These are phyloP conservation scores for Andrena camellia DNA, from an alignment of 2,888 invertebrate species.

Conservation along the genomic window DNA sequence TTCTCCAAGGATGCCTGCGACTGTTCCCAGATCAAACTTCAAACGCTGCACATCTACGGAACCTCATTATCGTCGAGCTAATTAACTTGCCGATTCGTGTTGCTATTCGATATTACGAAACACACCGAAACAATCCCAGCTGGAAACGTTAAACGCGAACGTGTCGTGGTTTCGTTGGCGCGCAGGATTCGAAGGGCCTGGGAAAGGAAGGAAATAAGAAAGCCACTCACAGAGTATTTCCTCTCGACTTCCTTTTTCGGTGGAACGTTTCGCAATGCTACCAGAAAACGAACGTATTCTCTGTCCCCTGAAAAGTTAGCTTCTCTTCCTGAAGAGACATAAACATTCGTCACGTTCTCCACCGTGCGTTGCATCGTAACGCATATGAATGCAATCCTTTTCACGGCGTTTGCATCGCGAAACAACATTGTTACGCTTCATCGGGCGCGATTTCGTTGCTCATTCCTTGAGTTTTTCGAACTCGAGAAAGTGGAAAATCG, in stretches of 20 bases:
- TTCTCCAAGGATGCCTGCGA: not conserved
- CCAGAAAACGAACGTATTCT: constrained; percentile 31
- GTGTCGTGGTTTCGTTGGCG: not conserved
- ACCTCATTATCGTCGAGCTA: constrained; percentile 3
- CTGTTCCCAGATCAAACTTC: not conserved
- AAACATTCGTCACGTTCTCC: constrained; percentile 50
- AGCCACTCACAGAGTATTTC: not conserved
- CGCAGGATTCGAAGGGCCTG: not conserved
- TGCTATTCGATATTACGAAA: not conserved
- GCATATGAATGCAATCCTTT: constrained; percentile 47
- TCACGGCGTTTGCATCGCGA: constrained; percentile 38
- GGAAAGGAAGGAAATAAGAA: not conserved
- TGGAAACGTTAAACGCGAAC: not conserved
- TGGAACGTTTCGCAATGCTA: constrained; percentile 12
- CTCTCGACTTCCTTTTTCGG: not conserved
- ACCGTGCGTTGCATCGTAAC: constrained; percentile 39
- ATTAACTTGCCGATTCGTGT: not conserved
- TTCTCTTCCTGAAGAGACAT: not conserved
- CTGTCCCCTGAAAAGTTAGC: constrained; percentile 17
- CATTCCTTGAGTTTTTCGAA: not conserved
- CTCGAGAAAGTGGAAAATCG: not conserved
- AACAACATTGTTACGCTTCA: constrained; percentile 37
- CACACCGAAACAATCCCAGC: constrained; percentile 1
- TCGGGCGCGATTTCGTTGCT: constrained; percentile 19
- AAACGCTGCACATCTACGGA: not conserved